Conservation (phyloP, 2,888 invertebrate genomes). For the Sceliomorpha sp. region DNA sequence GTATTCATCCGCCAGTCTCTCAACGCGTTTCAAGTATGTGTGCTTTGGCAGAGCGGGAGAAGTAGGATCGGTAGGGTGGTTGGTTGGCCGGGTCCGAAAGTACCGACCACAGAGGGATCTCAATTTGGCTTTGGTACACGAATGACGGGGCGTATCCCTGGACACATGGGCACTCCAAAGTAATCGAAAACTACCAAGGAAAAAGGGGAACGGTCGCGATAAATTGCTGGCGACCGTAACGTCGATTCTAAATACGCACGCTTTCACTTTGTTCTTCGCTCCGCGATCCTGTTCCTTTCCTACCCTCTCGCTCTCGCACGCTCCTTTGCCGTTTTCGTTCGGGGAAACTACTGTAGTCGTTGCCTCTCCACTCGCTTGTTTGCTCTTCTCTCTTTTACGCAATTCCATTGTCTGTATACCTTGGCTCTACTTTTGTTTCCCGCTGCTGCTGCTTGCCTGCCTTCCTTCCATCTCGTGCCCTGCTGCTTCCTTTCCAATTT, state of each 20-base stretch:
- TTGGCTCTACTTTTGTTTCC: slow-evolving; percentile 10
- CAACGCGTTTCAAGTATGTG: not conserved
- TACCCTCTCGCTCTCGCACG: too few species aligned
- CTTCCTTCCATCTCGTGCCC: too few species aligned
- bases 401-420: slow-evolving; percentile 10
- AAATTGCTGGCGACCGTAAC: slow-evolving; percentile 65
- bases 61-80: not conserved
- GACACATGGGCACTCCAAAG: slow-evolving; percentile 60
- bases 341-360: slow-evolving; percentile 27
- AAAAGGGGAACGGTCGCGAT: slow-evolving; percentile 58
- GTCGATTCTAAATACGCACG: slow-evolving; percentile 67
- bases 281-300: slow-evolving; percentile 38
- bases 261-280: slow-evolving; percentile 58
- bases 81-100: too few species aligned
- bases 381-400: slow-evolving; percentile 26
- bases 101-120: slow-evolving; percentile 40
- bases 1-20: not conserved
- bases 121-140: slow-evolving; percentile 64
- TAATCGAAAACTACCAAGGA: slow-evolving; percentile 70
- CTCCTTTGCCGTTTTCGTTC: slow-evolving; percentile 11
- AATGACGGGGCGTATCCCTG: slow-evolving; percentile 56
- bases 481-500: slow-evolving; percentile 13
- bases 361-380: slow-evolving; percentile 25
- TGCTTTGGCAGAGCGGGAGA: not conserved
- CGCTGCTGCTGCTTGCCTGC: too few species aligned